Base-by-base conservation (phyloP, 1,140 invertebrate species). In the Microplitis mediator region DNA sequence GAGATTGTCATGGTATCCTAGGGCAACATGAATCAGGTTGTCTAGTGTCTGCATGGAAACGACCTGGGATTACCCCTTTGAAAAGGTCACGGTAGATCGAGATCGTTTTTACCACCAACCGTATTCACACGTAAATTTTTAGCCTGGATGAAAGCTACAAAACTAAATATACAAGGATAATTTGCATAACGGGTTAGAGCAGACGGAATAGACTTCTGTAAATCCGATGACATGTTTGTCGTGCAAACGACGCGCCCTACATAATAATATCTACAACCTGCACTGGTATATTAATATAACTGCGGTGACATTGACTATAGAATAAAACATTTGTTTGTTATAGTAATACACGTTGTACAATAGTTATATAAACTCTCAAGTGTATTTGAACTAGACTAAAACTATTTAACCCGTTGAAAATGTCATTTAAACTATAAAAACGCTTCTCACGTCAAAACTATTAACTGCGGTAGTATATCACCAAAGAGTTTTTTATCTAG, bases 11-110 rank as follows among this genome's bases (percentile, higher is more conserved):
- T 52, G 23, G 16, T 52, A 67, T 52, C 64, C 51, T 9, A 50
- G 64, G 39, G 14, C 64, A 67, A 54, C 64, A 67, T 50, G 64
- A 67, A 67, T 67, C 39, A 50, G 64, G 8, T 54, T 67, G 64
- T 67, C 50, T 67, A 34, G 45, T 32, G 36, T 23, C 16, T 34
- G 23, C 64, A 67, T 67, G 64, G 64, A 67, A 54, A 54, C 64
- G 64, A 39, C 50, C 51, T 67, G 50, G 39, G 64, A 54, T 67
- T 67, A 67, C 8, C 64, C 45, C 51, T 23, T 39, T 52, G 39
- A 50, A 67, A 67, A 67, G 64, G 64, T 67, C 64, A 54, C 39
- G 63, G 4, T 35, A 65, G 35, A 39, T 36, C 63, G 3, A 6
- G 9, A 39, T 39, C 36, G 36, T 6, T n/a, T 11, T 14, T n/a